These are phyloP conservation scores for Bolinopsis microptera DNA, from an alignment of 37 sponge, comb jelly and placozoan species.

Conservation along the genomic window DNA sequence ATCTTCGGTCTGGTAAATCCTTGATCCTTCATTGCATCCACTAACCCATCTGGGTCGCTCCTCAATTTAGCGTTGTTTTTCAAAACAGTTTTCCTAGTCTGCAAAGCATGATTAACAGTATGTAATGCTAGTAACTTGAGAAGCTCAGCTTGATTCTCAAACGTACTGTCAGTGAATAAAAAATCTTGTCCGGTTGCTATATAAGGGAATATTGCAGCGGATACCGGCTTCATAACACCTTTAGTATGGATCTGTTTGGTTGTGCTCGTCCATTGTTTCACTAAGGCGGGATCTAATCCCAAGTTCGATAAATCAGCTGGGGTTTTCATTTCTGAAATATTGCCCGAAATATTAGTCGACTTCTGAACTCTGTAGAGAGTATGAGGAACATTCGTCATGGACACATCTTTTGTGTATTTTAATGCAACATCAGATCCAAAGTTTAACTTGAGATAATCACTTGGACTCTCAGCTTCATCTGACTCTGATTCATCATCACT, in stretches of 20 bases:
- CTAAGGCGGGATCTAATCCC: constrained; percentile 18
- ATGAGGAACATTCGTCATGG: background rate
- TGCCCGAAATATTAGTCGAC: background rate
- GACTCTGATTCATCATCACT: background rate
- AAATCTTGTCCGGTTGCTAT: constrained; percentile 72
- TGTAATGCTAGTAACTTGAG: constrained; percentile 77
- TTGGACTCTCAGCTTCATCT: background rate
- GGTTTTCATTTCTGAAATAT: background rate
- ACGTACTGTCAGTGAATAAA: constrained; percentile 71
- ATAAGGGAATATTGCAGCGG: background rate
- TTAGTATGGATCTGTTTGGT: constrained; percentile 47
- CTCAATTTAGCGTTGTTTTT: constrained; percentile 78
- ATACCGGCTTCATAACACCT: constrained; percentile 13
- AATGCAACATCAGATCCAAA: background rate
- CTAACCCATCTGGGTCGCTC: constrained; percentile 69
- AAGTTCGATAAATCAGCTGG: background rate
- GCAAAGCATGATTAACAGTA: constrained; percentile 82
- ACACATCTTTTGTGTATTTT: background rate
- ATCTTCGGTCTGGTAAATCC: constrained; percentile 94
- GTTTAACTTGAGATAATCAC: background rate
- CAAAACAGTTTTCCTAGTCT: constrained; percentile 77
- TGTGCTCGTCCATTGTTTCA: constrained; percentile 6
- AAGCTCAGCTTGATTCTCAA: constrained; percentile 81
- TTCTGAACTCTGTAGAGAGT: constrained; percentile 14
- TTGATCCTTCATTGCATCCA: constrained; percentile 81